Evolutionary conservation across 2,888 invertebrate genomes (phyloP), one percentile per base, ranked within the genome.

Genomic region (Cabera pusaria): DNA sequence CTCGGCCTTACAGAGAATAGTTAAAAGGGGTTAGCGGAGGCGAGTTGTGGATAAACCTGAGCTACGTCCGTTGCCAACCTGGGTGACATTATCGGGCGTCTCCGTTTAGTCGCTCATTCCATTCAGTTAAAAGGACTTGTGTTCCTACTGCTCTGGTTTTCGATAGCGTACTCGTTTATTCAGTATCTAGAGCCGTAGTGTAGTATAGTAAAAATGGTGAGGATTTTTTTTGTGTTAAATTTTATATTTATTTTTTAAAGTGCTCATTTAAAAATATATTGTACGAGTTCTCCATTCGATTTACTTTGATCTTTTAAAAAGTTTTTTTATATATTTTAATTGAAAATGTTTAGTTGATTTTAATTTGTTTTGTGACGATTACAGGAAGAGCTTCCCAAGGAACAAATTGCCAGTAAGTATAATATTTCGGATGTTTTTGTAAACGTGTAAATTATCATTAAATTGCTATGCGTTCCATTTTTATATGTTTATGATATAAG

Each of bases 301-400:
- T n/a, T n/a, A n/a, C n/a, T n/a, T n/a, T n/a, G n/a, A n/a, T n/a
- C n/a, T n/a, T n/a, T n/a, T n/a, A n/a, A n/a, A n/a, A n/a, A n/a
- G n/a, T n/a, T n/a, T n/a, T n/a, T n/a, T n/a, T n/a, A n/a, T n/a
- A n/a, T 59, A 14, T 48, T 34, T 43, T 20, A 23, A 46, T 28
- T 14, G 19, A 17, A 35, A 64, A 51, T 55, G 45, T 51, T 39
- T 36, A 61, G 55, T 56, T 59, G 52, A 55, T 46, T 51, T 39
- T 36, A 61, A 55, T 56, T 59, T 6, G 52, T 64, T 52, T 55
- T 52, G 62, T 65, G 58, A 44, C 59, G 49, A 60, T 92, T 90
- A 52, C 89, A 94, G 93, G 94, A 94, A 60, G 95, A 94, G 74
- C 91, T 95, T 49, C 91, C 90, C 64, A 94, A 94, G 81, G 95